phyloP scores from a whole-genome alignment of 2,888 invertebrate species.

The Drosophila subquinaria region DNA sequence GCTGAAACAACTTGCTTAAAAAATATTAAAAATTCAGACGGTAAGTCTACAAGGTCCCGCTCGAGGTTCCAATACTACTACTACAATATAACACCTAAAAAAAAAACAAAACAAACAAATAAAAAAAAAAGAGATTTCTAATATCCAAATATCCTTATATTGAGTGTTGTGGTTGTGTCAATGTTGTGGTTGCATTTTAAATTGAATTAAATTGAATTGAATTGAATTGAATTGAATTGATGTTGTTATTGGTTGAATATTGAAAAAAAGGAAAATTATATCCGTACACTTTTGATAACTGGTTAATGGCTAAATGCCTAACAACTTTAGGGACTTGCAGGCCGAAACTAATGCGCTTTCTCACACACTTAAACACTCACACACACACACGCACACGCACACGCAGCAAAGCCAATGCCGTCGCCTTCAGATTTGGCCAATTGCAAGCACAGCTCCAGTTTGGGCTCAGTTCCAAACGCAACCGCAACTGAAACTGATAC shows the following conservation, averaged over 20 bases:
- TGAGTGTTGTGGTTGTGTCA: conserved; percentile 85
- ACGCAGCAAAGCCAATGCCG: conserved; percentile 36
- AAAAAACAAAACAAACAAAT: conserved; percentile 18
- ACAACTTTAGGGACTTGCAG: conserved; percentile 23
- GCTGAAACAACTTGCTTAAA: conserved; percentile 92
- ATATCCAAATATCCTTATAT: conserved; percentile 48
- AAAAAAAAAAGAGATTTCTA: conserved; percentile 27
- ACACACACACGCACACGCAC: conserved; percentile 11
- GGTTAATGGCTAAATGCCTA: conserved; percentile 4
- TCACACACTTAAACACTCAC: conserved; percentile 37
- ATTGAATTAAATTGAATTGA: conserved; percentile 61
- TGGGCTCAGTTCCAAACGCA: conserved; percentile 53
- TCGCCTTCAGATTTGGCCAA: conserved; percentile 38
- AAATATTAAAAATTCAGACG: conserved; percentile 93
- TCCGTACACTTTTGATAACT: conserved; percentile 8
- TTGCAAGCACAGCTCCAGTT: conserved; percentile 61
- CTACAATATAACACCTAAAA: conserved; percentile 15
- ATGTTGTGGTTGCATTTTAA: conserved; percentile 85
- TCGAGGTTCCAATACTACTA: conserved; percentile 59
- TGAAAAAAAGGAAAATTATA: neutral
- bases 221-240: conserved; percentile 58
- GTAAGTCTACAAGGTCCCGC: conserved; percentile 87
- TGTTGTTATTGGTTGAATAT: conserved; percentile 59
- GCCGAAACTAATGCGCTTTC: conserved; percentile 60
- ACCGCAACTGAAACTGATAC: conserved; percentile 3